Percentiles rank a stretch among this genome's conserved stretches.
Conservation (phyloP, 1,140 invertebrate species). For the Drosophila asahinai region DNA sequence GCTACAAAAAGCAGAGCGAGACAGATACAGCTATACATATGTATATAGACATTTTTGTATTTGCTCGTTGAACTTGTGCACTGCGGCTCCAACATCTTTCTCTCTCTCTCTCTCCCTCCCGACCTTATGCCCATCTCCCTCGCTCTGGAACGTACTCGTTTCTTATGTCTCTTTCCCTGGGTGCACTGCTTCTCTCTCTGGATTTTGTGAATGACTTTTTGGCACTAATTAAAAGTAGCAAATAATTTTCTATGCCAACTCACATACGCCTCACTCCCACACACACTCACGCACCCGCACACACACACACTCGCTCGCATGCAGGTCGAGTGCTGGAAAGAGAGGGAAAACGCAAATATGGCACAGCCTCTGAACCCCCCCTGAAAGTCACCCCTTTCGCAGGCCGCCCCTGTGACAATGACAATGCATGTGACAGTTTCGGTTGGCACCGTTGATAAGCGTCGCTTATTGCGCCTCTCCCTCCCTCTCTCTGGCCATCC, state of each 20-base stretch:
- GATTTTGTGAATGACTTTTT: slow-evolving; percentile 75
- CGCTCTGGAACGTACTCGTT: background rate
- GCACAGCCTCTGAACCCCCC: slow-evolving; percentile 15
- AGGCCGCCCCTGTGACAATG: slow-evolving; percentile 38
- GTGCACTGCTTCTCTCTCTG: slow-evolving; percentile 18
- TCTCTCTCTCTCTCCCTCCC: background rate
- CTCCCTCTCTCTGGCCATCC: background rate
- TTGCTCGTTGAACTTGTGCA: slow-evolving; percentile 57
- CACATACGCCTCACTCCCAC: slow-evolving; percentile 32
- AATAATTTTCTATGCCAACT: slow-evolving; percentile 73
- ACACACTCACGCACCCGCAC: slow-evolving; percentile 18
- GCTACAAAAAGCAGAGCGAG: slow-evolving; percentile 45
- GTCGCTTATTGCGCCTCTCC: slow-evolving; percentile 40
- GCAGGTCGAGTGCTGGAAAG: slow-evolving; percentile 1
- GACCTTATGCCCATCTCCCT: slow-evolving; percentile 2
- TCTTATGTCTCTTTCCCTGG: slow-evolving; percentile 16
- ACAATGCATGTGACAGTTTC: slow-evolving; percentile 62
- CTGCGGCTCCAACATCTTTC: slow-evolving; percentile 24
- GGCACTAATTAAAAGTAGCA: slow-evolving; percentile 81
- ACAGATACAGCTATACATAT: slow-evolving; percentile 5
- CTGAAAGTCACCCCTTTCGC: slow-evolving; percentile 3
- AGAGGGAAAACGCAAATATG: slow-evolving; percentile 56
- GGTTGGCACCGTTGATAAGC: slow-evolving; percentile 59
- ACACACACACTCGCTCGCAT: background rate
- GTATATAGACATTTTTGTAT: slow-evolving; percentile 55